Evolutionary conservation across 1,140 invertebrate species (phyloP), one percentile per base, ranked within the genome.

Genomic region (Nilaparvata lugens): DNA sequence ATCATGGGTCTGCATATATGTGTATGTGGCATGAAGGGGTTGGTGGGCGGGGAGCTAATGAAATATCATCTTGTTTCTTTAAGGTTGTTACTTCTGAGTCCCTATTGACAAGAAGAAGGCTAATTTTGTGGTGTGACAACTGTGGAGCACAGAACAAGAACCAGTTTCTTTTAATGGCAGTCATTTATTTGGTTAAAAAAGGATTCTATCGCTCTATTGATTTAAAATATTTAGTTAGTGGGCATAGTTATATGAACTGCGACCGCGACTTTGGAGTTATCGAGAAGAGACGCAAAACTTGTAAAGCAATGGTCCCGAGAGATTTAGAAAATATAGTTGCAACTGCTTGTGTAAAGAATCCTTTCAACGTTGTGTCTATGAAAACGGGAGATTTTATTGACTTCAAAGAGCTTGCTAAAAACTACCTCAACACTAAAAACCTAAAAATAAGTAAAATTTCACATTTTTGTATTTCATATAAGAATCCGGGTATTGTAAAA

Each of bases 251-350:
- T 9, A 28, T 3, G 4, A 28, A 28, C 28, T 28, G 28, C 28
- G 3, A 9, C 9, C 9, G 28, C 9, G n/a, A n/a, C n/a, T n/a
- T n/a, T n/a, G n/a, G n/a, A n/a, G n/a, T n/a, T n/a, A n/a, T n/a
- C n/a, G n/a, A n/a, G n/a, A n/a, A n/a, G 52, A 18, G 59, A 31
- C 13, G 62, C 43, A 63, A 65, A 63, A 56, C 56, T 40, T 62
- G 48, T 24, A 58, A 58, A 45, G 56, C 56, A 43, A 58, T 58
- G 56, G 56, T 58, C 40, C 56, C 40, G 28, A 58, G 28, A 42
- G 56, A 58, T 58, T 25, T 58, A 23, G 56, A 58, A 45, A 40
- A 43, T 58, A 25, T 58, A 21, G 56, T 58, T 58, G 56, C 40
- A 23, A 21, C 56, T 58, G 56, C 40, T 21, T 58, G 56, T 58